phyloP scores from a whole-genome alignment of 1,140 invertebrate genomes.

The Atta cephalotes region DNA sequence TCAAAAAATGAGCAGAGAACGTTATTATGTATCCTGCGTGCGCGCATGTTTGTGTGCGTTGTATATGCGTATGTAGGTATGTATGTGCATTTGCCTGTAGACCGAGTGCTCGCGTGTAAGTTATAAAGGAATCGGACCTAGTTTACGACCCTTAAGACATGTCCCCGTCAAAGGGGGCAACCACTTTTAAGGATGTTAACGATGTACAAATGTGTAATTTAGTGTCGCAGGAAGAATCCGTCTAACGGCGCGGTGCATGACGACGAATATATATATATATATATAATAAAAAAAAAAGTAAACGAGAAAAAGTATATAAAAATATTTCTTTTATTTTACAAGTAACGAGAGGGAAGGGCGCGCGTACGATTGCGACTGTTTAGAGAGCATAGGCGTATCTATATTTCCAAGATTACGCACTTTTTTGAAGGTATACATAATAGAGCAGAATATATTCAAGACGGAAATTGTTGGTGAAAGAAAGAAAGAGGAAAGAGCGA shows the following conservation, averaged over 20 bases:
- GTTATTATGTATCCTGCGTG: constrained; percentile 48
- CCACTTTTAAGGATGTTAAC: constrained; percentile 74
- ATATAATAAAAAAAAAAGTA: constrained; percentile 32
- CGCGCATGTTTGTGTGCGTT: constrained; percentile 39
- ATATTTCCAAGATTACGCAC: constrained; percentile 79
- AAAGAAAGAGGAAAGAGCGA: not conserved
- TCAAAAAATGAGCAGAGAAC: constrained; percentile 46
- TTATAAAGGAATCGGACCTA: constrained; percentile 51
- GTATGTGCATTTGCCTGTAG: constrained; percentile 22
- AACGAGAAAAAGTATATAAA: constrained; percentile 64
- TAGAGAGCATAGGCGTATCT: constrained; percentile 77
- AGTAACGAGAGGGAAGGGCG: constrained; percentile 52
- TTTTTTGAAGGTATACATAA: constrained; percentile 79
- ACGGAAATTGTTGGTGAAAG: constrained; percentile 32
- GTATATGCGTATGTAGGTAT: constrained; percentile 30
- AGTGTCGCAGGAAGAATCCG: constrained; percentile 76
- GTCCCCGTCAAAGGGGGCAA: constrained; percentile 32
- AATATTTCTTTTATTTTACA: constrained; percentile 76
- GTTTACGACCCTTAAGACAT: constrained; percentile 59
- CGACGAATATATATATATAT: constrained; percentile 39
- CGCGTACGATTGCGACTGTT: constrained; percentile 67
- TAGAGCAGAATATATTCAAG: constrained; percentile 59
- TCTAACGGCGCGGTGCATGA: constrained; percentile 67
- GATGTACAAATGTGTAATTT: constrained; percentile 82
- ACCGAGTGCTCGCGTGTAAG: constrained; percentile 50